phyloP scores from a whole-genome alignment of 2,888 invertebrate genomes.

The Erynnis tages region DNA sequence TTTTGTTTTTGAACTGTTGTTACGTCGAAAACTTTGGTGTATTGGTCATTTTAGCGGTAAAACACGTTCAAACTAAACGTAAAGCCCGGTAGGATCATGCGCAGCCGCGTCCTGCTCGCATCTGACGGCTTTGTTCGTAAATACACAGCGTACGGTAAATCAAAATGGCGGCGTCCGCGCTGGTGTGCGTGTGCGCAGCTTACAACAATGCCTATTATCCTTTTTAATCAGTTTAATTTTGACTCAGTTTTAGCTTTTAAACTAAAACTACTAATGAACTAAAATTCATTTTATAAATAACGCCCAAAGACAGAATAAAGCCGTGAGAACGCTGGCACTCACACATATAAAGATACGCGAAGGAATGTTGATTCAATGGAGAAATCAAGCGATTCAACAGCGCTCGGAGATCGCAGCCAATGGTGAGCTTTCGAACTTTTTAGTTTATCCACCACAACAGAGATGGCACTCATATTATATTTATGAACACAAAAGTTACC shows the following conservation, averaged over 20 bases:
- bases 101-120: constrained; percentile 79
- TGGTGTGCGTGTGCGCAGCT: constrained; percentile 72
- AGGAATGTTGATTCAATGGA: constrained; percentile 81
- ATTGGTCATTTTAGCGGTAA: constrained; percentile 79
- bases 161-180: constrained; percentile 74
- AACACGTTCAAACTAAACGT: constrained; percentile 66
- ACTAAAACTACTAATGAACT: constrained; percentile 34
- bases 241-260: constrained; percentile 33
- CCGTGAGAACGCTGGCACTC: constrained; percentile 70
- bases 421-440: constrained; percentile 66
- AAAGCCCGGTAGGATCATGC: constrained; percentile 71
- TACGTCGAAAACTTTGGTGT: constrained; percentile 64
- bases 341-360: constrained; percentile 72
- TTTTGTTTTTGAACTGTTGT: constrained; percentile 77
- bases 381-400: constrained; percentile 76
- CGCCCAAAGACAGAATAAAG: constrained; percentile 37
- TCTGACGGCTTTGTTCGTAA: constrained; percentile 82
- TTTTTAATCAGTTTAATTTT: constrained; percentile 38
- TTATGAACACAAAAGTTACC: constrained; percentile 38
- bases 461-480: constrained; percentile 61
- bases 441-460: constrained; percentile 46
- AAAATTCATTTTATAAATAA: constrained; percentile 57
- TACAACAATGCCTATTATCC: constrained; percentile 45
- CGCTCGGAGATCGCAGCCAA: constrained; percentile 60
- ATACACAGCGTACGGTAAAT: constrained; percentile 79